Conservation (phyloP, 2,888 invertebrate species). For the Lasioglossum malachurum region DNA sequence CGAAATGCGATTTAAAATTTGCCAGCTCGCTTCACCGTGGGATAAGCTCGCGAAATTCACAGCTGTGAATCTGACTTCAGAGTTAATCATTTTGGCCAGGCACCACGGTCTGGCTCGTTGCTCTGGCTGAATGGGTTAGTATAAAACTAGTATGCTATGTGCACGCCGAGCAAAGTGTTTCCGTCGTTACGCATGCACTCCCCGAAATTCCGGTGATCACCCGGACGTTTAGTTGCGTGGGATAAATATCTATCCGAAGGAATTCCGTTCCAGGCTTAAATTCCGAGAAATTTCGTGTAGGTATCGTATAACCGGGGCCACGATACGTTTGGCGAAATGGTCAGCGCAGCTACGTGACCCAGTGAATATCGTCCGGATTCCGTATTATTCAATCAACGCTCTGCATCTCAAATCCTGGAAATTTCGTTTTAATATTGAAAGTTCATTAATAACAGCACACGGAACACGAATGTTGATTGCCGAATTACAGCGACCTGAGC, state of each 20-base stretch:
- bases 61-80: not conserved
- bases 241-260: not conserved
- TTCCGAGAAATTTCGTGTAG: slow-evolving; percentile 34
- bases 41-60: not conserved
- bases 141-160: not conserved
- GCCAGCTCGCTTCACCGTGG: not conserved
- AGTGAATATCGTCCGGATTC: slow-evolving; percentile 25
- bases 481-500: slow-evolving; percentile 1
- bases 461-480: slow-evolving; percentile 4
- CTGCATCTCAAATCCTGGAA: slow-evolving; percentile 20
- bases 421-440: slow-evolving; percentile 43
- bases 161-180: not conserved
- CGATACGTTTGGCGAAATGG: not conserved
- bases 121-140: not conserved
- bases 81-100: not conserved
- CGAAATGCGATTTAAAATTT: not conserved
- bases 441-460: slow-evolving; percentile 26
- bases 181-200: not conserved
- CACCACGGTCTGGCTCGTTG: not conserved
- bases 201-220: slow-evolving; percentile 10
- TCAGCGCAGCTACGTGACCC: slow-evolving; percentile 19
- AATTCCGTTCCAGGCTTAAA: slow-evolving; percentile 23
- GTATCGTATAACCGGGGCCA: slow-evolving; percentile 23
- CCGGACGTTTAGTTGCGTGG: not conserved
- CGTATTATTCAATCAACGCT: slow-evolving; percentile 28